Percentiles rank a stretch among this genome's conserved stretches.
Evolutionary conservation across 2,888 invertebrate species (phyloP).

Genomic region (Megamerina dolium): DNA sequence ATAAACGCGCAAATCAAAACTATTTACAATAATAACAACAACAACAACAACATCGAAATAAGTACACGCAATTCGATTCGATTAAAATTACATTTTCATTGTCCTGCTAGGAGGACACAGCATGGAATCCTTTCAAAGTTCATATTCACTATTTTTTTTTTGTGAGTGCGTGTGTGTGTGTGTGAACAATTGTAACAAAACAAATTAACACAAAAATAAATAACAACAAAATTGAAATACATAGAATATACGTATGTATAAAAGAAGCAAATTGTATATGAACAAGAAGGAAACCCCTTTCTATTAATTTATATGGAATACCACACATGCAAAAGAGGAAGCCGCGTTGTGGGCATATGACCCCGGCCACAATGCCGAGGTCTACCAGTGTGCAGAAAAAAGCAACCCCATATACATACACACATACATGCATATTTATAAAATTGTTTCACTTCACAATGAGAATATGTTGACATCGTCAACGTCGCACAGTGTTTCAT

Average conservation of each 20-base stretch:
- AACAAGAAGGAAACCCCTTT: neutral
- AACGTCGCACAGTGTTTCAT: no score
- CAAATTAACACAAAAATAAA: neutral
- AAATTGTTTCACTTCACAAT: no score
- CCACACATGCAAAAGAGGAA: slow-evolving; percentile 15
- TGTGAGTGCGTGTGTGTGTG: no score
- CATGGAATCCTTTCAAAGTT: slow-evolving; percentile 36
- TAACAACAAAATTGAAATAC: neutral
- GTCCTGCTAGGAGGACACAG: slow-evolving; percentile 21
- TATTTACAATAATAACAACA: slow-evolving; percentile 1
- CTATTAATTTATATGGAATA: neutral
- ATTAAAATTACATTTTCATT: slow-evolving; percentile 15
- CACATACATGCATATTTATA: no score
- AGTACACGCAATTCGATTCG: slow-evolving; percentile 4
- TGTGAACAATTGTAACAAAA: slow-evolving; percentile 16
- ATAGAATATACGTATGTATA: neutral
- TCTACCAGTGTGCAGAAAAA: no score
- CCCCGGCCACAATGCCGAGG: slow-evolving; percentile 38
- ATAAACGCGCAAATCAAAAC: slow-evolving; percentile 1
- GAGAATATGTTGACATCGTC: no score
- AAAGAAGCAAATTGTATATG: neutral
- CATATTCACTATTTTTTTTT: no score
- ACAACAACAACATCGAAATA: neutral
- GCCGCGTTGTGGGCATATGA: slow-evolving; percentile 34
- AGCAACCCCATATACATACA: neutral